phyloP scores from a whole-genome alignment of 2,888 invertebrate species.

The Nebria salina region DNA sequence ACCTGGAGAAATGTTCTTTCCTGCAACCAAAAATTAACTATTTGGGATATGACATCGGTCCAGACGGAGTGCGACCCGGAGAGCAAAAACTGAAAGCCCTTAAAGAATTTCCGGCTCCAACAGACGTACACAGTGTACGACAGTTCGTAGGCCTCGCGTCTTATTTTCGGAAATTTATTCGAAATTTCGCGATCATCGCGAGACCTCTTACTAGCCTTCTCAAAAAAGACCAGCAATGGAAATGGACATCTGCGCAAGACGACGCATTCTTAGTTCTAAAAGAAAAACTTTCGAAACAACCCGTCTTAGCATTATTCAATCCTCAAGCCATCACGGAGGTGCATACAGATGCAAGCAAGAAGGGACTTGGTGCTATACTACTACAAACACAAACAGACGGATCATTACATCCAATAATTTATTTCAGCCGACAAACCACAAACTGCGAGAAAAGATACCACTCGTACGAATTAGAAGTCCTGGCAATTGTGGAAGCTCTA shows the following conservation, averaged over 20 bases:
- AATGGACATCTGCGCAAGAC: slow-evolving; percentile 45
- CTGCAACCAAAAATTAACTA: slow-evolving; percentile 16
- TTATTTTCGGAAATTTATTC: slow-evolving; percentile 54
- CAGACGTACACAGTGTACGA: slow-evolving; percentile 51
- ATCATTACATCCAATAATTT: slow-evolving; percentile 53
- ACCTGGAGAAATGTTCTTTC: slow-evolving; percentile 30
- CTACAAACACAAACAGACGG: slow-evolving; percentile 51
- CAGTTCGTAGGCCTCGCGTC: slow-evolving; percentile 53
- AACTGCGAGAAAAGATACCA: slow-evolving; percentile 55
- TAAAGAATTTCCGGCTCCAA: slow-evolving; percentile 50
- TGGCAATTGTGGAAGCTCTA: slow-evolving; percentile 56
- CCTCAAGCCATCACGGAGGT: slow-evolving; percentile 51
- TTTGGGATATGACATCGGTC: slow-evolving; percentile 3
- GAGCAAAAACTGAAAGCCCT: slow-evolving; percentile 52
- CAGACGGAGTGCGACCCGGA: slow-evolving; percentile 49
- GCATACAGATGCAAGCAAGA: slow-evolving; percentile 53
- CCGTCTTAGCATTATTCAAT: slow-evolving; percentile 50
- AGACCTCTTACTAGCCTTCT: slow-evolving; percentile 50
- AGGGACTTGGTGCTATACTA: slow-evolving; percentile 53
- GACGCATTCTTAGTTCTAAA: slow-evolving; percentile 48
- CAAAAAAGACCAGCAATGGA: slow-evolving; percentile 45
- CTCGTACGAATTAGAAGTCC: slow-evolving; percentile 56
- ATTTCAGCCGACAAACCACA: slow-evolving; percentile 55
- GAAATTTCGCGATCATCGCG: slow-evolving; percentile 51
- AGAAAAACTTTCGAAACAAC: slow-evolving; percentile 38